Conservation (phyloP, 2,113 vertebrate species). For the Lepisosteus oculatus region DNA sequence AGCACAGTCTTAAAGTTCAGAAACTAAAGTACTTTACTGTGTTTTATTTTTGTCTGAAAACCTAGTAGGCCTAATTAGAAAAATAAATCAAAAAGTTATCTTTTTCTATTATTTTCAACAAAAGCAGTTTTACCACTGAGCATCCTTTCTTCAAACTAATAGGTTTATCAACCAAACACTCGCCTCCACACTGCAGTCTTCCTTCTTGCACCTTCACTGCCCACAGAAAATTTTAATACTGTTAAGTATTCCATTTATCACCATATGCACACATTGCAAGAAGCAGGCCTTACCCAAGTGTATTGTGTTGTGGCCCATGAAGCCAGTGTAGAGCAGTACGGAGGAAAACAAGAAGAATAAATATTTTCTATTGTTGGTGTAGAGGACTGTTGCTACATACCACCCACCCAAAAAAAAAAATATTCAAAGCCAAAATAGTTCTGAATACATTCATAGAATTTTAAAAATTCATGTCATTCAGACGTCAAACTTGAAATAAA, state of each 20-base stretch:
- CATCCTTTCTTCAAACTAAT: conserved; percentile 20
- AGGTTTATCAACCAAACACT: conserved; percentile 11
- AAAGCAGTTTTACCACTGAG: conserved; percentile 11
- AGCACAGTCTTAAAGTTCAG: conserved; percentile 37
- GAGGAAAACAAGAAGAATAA: background rate
- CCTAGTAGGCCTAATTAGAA: background rate
- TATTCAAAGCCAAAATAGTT: too few relatives aligned
- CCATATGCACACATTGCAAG: background rate
- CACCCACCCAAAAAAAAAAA: background rate
- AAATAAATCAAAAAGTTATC: background rate
- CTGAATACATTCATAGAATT: too few relatives aligned
- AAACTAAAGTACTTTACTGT: conserved; percentile 48
- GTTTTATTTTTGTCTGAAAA: conserved; percentile 4
- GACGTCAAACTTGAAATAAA: too few relatives aligned
- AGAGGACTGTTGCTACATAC: background rate
- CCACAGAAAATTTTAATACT: conserved; percentile 11
- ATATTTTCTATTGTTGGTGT: background rate
- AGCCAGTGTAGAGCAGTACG: background rate
- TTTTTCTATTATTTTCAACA: background rate
- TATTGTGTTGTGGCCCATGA: conserved; percentile 2
- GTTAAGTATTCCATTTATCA: conserved; percentile 20
- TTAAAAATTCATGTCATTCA: too few relatives aligned
- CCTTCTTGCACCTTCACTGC: background rate
- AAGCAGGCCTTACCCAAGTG: background rate
- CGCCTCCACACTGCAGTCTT: background rate